Percentiles rank a stretch among this genome's conserved stretches.
phyloP scores from a whole-genome alignment of 2,797 vertebrate genomes.

The Liasis olivaceus region DNA sequence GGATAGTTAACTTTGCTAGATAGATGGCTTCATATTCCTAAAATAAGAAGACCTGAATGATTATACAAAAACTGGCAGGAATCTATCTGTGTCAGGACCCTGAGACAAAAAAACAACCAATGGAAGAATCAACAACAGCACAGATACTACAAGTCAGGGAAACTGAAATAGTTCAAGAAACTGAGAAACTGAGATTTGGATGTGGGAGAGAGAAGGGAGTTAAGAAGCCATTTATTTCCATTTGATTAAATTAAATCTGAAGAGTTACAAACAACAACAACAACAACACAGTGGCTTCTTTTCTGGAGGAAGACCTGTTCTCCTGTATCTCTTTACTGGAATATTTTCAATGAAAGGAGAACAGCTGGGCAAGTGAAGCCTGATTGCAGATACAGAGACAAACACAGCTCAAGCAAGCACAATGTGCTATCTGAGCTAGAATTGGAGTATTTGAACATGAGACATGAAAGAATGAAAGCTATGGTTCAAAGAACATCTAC shows the following conservation, averaged over 20 bases:
- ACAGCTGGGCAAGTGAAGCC: background rate
- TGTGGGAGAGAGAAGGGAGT: background rate
- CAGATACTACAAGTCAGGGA: background rate
- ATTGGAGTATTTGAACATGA: background rate
- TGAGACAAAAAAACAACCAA: background rate
- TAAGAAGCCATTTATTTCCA: background rate
- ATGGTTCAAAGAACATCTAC: background rate
- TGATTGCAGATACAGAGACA: background rate
- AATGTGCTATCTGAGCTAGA: background rate
- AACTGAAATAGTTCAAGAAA: background rate
- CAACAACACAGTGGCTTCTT: background rate
- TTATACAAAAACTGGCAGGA: background rate
- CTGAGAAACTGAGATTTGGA: background rate
- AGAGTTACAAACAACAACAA: background rate
- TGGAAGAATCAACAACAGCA: rapidly evolving
- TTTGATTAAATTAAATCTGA: background rate
- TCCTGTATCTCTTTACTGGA: background rate
- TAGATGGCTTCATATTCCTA: slow-evolving; percentile 99
- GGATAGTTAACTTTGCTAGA: slow-evolving; percentile 95
- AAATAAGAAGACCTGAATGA: slow-evolving; percentile 4
- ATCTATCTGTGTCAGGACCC: background rate
- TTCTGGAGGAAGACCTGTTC: background rate
- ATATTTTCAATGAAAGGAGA: background rate
- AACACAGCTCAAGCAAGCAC: background rate
- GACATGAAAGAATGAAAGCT: background rate